phyloP scores from a whole-genome alignment of 1,140 invertebrate species.

The Steinernema khuongi region DNA sequence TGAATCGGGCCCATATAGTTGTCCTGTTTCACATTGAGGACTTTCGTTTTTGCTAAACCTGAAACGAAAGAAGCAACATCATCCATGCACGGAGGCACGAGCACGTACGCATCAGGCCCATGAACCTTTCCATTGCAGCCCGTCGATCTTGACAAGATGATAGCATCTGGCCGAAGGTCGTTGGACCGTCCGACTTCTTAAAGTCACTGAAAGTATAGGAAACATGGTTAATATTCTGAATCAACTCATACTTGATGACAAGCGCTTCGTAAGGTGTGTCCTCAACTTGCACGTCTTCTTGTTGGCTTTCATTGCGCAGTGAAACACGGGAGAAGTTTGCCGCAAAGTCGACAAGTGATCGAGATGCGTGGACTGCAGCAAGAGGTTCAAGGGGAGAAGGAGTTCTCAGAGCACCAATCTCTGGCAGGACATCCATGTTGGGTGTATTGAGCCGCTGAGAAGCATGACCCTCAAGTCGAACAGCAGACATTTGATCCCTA shows the following conservation, averaged over 20 bases:
- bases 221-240: not conserved
- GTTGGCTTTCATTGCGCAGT: too few relatives aligned
- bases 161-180: not conserved
- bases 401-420: too few relatives aligned
- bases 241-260: not conserved
- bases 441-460: too few relatives aligned
- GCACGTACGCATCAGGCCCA: conserved; percentile 6
- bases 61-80: not conserved
- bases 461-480: too few relatives aligned
- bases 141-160: not conserved
- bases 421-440: too few relatives aligned
- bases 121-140: not conserved
- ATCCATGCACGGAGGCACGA: not conserved
- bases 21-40: not conserved
- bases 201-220: not conserved
- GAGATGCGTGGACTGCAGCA: too few relatives aligned
- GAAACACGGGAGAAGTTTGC: too few relatives aligned
- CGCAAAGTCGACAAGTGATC: too few relatives aligned
- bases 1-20: not conserved
- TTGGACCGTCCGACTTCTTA: not conserved
- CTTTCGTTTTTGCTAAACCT: not conserved
- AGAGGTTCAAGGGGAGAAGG: too few relatives aligned
- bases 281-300: too few relatives aligned
- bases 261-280: not conserved
- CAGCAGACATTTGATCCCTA: too few relatives aligned